A percentile compares a stretch with the other conserved stretches of the same genome.
Conservation (phyloP, 2,113 vertebrate species). For the Malurus melanocephalus region DNA sequence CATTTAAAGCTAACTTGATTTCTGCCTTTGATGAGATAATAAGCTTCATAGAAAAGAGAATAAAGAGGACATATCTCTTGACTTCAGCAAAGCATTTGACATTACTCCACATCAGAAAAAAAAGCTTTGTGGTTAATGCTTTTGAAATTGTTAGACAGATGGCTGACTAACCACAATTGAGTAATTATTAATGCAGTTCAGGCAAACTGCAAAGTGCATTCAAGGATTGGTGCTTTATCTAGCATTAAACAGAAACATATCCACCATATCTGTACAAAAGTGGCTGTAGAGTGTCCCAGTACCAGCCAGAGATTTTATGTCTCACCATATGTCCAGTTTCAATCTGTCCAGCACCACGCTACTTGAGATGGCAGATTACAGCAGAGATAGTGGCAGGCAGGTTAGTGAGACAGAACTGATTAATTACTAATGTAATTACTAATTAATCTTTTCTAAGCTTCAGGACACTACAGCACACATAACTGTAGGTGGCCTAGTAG, state of each 20-base stretch:
- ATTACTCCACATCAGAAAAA: constrained; percentile 41
- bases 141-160: constrained; percentile 51
- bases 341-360: neutral
- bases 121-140: constrained; percentile 1
- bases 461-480: neutral
- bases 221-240: neutral
- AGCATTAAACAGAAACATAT: neutral
- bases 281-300: neutral
- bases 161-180: constrained; percentile 28
- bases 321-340: neutral
- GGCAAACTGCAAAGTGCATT: constrained; percentile 8
- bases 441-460: neutral
- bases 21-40: constrained; percentile 58
- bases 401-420: neutral
- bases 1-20: constrained; percentile 44
- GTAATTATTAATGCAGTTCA: constrained; percentile 42
- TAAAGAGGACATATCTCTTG: constrained; percentile 49
- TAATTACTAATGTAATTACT: neutral
- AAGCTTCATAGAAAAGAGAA: constrained; percentile 45
- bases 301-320: neutral
- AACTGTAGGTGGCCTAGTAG: neutral
- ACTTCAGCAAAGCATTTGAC: constrained; percentile 56
- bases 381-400: neutral
- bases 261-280: neutral
- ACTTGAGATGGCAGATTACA: neutral